Percentiles rank a stretch among this genome's conserved stretches.
These are phyloP conservation scores for Aspidoscelis tigris DNA, from an alignment of 2,113 vertebrate species.

Conservation along the genomic window DNA sequence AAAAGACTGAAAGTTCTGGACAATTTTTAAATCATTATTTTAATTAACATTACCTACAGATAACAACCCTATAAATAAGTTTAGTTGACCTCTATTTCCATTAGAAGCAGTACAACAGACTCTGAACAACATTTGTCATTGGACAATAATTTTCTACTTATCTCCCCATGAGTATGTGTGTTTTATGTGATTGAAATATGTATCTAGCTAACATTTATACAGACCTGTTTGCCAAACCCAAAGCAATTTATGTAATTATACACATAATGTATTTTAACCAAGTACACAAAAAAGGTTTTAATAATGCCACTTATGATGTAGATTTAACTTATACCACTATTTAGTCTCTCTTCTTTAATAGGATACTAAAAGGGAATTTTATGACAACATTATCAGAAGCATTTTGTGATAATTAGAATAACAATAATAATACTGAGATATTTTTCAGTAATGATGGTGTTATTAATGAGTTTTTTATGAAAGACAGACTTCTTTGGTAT, in stretches of 20 bases:
- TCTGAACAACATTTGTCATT: slow-evolving; percentile 31
- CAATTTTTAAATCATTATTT: not conserved
- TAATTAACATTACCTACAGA: not conserved
- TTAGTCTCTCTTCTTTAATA: slow-evolving; percentile 83
- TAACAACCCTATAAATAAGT: not conserved
- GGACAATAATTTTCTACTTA: slow-evolving; percentile 24
- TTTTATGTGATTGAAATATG: slow-evolving; percentile 30
- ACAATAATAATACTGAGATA: slow-evolving; percentile 86
- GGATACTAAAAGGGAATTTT: slow-evolving; percentile 81
- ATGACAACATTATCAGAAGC: slow-evolving; percentile 86
- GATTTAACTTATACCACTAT: slow-evolving; percentile 82
- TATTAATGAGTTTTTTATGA: slow-evolving; percentile 91
- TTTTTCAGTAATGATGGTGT: slow-evolving; percentile 87
- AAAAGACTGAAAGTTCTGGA: not conserved
- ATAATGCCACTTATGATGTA: slow-evolving; percentile 78
- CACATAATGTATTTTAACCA: slow-evolving; percentile 77
- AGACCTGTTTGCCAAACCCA: slow-evolving; percentile 75
- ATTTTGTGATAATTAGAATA: slow-evolving; percentile 88
- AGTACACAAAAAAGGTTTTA: slow-evolving; percentile 77
- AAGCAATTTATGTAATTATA: slow-evolving; percentile 75
- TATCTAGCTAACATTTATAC: not conserved
- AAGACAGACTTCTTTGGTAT: slow-evolving; percentile 86
- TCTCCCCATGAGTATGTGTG: not conserved
- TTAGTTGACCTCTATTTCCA: not conserved
- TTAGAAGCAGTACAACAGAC: not conserved